Conservation (phyloP, 2,888 invertebrate genomes). For the Acleris literana region DNA sequence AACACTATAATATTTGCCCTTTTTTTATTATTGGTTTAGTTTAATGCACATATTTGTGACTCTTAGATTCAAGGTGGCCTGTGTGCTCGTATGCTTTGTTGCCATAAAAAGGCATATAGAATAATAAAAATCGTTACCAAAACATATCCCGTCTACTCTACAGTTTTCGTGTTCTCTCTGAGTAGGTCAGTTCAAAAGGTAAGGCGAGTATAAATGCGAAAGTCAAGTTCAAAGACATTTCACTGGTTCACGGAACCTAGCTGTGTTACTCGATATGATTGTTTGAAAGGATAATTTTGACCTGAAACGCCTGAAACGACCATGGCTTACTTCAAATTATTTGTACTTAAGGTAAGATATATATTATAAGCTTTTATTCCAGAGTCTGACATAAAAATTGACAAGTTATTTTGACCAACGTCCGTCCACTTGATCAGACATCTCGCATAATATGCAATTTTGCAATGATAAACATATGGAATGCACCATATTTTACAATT, state of each 20-base stretch:
- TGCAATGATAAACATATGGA: too few relatives aligned
- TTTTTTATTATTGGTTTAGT: too few relatives aligned
- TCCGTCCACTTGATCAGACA: too few relatives aligned
- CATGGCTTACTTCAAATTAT: constrained; percentile 55
- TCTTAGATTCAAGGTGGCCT: too few relatives aligned
- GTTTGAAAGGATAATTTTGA: background rate
- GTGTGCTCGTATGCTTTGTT: too few relatives aligned
- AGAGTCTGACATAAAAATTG: too few relatives aligned
- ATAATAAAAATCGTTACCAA: background rate
- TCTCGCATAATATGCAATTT: too few relatives aligned
- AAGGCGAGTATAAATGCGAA: constrained; percentile 56
- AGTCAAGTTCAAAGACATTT: constrained; percentile 66
- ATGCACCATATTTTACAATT: too few relatives aligned
- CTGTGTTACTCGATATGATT: background rate
- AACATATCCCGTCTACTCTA: constrained; percentile 44
- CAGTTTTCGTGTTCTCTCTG: constrained; percentile 43
- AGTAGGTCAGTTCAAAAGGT: constrained; percentile 46
- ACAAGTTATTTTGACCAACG: too few relatives aligned
- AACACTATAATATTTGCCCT: too few relatives aligned
- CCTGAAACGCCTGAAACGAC: constrained; percentile 15
- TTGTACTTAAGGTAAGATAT: constrained; percentile 57
- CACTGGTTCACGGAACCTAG: constrained; percentile 42
- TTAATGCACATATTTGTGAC: too few relatives aligned
- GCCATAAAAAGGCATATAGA: background rate
- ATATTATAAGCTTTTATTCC: background rate